These are phyloP conservation scores for Zaprionus inermis DNA, from an alignment of 1,140 invertebrate species.

Conservation along the genomic window DNA sequence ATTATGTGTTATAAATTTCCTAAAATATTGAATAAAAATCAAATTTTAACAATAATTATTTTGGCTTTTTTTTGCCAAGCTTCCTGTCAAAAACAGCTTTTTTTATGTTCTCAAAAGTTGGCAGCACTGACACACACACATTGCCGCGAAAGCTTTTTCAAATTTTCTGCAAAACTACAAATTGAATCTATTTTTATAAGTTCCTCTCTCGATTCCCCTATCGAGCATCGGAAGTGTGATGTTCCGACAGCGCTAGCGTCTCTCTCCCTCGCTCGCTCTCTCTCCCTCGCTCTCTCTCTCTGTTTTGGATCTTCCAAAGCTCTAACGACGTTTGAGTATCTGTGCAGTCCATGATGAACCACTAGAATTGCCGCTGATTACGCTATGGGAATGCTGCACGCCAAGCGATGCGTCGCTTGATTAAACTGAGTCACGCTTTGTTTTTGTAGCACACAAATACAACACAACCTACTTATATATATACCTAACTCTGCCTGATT, in stretches of 20 bases:
- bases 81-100: too few relatives aligned
- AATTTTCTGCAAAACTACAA: slow-evolving; percentile 77
- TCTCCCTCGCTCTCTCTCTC: background rate
- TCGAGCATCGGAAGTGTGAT: slow-evolving; percentile 18
- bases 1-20: too few relatives aligned
- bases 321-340: background rate
- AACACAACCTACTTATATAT: background rate
- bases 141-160: slow-evolving; percentile 54
- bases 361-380: slow-evolving; percentile 49
- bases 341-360: slow-evolving; percentile 1
- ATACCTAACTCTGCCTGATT: background rate
- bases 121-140: too few relatives aligned
- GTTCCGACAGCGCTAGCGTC: too few relatives aligned
- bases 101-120: too few relatives aligned
- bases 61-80: too few relatives aligned
- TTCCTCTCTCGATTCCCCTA: slow-evolving; percentile 32
- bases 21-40: too few relatives aligned
- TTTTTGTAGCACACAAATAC: slow-evolving; percentile 19
- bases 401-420: slow-evolving; percentile 45
- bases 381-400: slow-evolving; percentile 23
- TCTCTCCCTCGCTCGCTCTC: background rate
- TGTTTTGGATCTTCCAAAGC: slow-evolving; percentile 20
- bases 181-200: slow-evolving; percentile 74
- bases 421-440: slow-evolving; percentile 58
- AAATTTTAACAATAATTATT: too few relatives aligned